These are phyloP conservation scores for Typhlichthys eigenmanni DNA, from an alignment of 2,797 vertebrate species.

Conservation along the genomic window DNA sequence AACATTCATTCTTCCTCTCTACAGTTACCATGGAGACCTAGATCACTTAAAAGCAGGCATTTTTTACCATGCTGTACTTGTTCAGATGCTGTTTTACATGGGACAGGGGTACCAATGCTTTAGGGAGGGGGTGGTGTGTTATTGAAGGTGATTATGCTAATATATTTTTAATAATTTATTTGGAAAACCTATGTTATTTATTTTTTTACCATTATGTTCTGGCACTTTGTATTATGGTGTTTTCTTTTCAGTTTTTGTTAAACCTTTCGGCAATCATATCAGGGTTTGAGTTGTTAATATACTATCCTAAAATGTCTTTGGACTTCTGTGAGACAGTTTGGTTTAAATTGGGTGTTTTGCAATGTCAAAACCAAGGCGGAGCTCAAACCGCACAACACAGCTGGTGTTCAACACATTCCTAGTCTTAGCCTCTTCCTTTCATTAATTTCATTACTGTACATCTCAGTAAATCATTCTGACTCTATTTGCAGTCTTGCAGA, in stretches of 20 bases:
- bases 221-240: constrained; percentile 62
- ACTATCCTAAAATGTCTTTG: too few relatives aligned
- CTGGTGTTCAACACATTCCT: too few relatives aligned
- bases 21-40: constrained; percentile 17
- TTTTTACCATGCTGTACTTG: background rate
- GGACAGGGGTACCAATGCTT: constrained; percentile 18
- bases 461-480: too few relatives aligned
- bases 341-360: too few relatives aligned
- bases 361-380: too few relatives aligned
- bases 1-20: background rate
- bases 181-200: constrained; percentile 64
- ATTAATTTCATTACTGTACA: too few relatives aligned
- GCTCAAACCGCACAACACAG: too few relatives aligned
- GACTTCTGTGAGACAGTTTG: too few relatives aligned
- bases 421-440: too few relatives aligned
- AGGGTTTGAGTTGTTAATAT: constrained; percentile 29
- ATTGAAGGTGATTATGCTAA: constrained; percentile 24
- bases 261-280: constrained; percentile 63
- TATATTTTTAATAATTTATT: constrained; percentile 65
- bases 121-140: constrained; percentile 7
- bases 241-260: constrained; percentile 19
- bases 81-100: constrained; percentile 14
- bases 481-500: too few relatives aligned
- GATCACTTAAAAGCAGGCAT: constrained; percentile 62
- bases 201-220: constrained; percentile 44